Evolutionary conservation across 2,888 invertebrate genomes (phyloP).

Genomic region (Chymomyza fuscimana): DNA sequence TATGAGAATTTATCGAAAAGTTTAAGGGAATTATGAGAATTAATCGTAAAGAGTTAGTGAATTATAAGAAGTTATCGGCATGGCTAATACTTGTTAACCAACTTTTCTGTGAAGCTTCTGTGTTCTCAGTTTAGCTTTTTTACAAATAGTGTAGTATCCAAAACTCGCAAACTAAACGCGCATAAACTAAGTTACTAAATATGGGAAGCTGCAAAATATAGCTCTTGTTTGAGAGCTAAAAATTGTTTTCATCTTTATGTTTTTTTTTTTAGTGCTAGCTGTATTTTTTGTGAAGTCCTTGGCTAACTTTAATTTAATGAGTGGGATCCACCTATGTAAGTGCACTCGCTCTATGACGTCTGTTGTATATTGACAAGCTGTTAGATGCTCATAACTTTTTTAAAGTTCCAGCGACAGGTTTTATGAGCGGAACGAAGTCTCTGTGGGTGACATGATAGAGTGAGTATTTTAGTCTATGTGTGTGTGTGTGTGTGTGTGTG

Average conservation of each 20-base stretch:
- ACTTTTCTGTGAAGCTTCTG: too few species aligned
- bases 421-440: slow-evolving; percentile 2
- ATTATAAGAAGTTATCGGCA: too few species aligned
- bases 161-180: too few species aligned
- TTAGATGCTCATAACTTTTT: slow-evolving; percentile 37
- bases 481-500: slow-evolving; percentile 18
- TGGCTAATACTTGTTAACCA: too few species aligned
- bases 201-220: slow-evolving; percentile 53
- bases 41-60: too few species aligned
- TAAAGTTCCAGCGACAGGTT: neutral
- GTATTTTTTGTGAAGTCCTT: slow-evolving; percentile 17
- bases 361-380: slow-evolving; percentile 44
- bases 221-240: slow-evolving; percentile 40
- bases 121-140: too few species aligned
- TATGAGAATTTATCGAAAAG: too few species aligned
- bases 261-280: slow-evolving; percentile 9
- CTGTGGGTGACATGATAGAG: neutral
- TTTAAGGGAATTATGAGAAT: too few species aligned
- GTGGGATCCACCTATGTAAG: neutral
- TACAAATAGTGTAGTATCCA: too few species aligned
- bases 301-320: slow-evolving; percentile 26
- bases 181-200: too few species aligned
- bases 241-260: slow-evolving; percentile 40
- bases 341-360: neutral
- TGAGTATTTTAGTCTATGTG: neutral